phyloP scores from a whole-genome alignment of 2,888 invertebrate species.

The Oscheius sp. region DNA sequence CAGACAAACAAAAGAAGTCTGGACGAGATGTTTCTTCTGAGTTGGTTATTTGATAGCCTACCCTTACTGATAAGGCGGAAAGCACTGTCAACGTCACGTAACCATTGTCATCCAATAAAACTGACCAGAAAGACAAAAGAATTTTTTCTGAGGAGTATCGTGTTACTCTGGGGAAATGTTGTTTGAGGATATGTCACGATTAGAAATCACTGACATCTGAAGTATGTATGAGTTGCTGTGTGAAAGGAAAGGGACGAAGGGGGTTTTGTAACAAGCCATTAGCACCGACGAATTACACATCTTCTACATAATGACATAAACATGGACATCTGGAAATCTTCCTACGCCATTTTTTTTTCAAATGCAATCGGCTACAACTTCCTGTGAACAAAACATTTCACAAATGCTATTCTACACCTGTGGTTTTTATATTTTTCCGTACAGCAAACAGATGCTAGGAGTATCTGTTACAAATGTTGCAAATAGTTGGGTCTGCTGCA shows the following conservation, averaged over 20 bases:
- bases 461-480: too few relatives aligned
- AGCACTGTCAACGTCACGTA: constrained; percentile 8
- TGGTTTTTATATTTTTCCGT: too few relatives aligned
- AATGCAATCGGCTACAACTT: too few relatives aligned
- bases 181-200: not conserved
- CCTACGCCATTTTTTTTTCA: not conserved
- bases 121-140: not conserved
- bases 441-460: too few relatives aligned
- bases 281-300: too few relatives aligned
- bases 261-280: not conserved
- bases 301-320: constrained; percentile 12
- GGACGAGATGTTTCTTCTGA: constrained; percentile 18
- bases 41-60: constrained; percentile 27
- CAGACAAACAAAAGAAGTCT: too few relatives aligned
- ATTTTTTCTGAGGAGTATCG: too few relatives aligned
- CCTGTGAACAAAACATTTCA: too few relatives aligned
- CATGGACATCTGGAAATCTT: constrained; percentile 23
- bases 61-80: constrained; percentile 21
- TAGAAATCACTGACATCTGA: not conserved
- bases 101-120: not conserved
- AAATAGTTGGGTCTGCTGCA: too few relatives aligned
- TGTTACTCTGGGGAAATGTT: not conserved
- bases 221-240: too few relatives aligned
- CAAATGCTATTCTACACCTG: too few relatives aligned
- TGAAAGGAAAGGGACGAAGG: not conserved